Evolutionary conservation across 37 sponge, comb jelly and placozoan species (phyloP), one percentile per base, ranked within the genome.

Genomic region (Spongilla lacustris): DNA sequence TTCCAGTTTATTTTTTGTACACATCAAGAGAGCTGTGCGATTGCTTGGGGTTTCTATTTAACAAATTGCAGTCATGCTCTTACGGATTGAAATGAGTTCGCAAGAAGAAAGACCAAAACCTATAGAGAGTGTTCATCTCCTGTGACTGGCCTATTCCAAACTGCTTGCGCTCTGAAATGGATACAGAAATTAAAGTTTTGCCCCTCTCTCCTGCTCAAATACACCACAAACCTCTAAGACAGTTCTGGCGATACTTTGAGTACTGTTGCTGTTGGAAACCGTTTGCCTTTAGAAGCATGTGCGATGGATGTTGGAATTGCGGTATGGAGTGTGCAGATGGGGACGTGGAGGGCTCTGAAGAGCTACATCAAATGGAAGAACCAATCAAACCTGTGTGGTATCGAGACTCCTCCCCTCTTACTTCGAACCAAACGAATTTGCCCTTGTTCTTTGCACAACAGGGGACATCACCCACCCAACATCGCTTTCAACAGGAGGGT

Each of bases 41-140:
- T n/a, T n/a, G n/a, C n/a, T n/a, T n/a, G n/a, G n/a, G n/a, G n/a
- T n/a, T n/a, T n/a, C n/a, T n/a, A n/a, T n/a, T n/a, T n/a, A n/a
- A n/a, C n/a, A n/a, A n/a, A n/a, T n/a, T n/a, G n/a, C n/a, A n/a
- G 46, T 12, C 14, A 12, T 49, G 8, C 13, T 31, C 69, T 73
- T 68, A 95, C 96, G 74, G 96, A 80, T 99, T 99, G 85, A 97
- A 99, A 76, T 97, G 97, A 67, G 92, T 89, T 68, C 99, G 86
- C 10, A 99, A 87, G 80, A 99, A 99, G 90, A 99, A 99, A 10
- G 99, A 99, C 99, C 99, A 99, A 75, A 99, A 99, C 0, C 99
- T 81, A 82, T 92, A 99, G 21, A 99, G 88, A 10, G 99, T 99
- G 82, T 97, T 99, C 99, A 99, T 99, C 66, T 97, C 98, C 77